These are phyloP conservation scores for Pogonognathellus flavescens DNA, from an alignment of 1,140 invertebrate genomes.

Conservation along the genomic window DNA sequence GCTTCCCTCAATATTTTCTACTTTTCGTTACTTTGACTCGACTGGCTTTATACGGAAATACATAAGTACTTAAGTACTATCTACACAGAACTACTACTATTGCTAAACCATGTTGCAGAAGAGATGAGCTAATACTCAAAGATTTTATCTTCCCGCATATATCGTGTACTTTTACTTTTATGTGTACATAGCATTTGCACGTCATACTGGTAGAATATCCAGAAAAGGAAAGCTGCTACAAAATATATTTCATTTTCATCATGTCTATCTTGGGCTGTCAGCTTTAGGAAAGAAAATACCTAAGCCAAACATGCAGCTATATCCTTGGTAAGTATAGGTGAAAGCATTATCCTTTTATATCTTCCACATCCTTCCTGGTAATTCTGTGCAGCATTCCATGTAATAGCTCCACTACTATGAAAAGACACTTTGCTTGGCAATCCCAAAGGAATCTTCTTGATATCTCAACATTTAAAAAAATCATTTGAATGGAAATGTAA, in stretches of 20 bases:
- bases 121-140: too few relatives aligned
- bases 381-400: background rate
- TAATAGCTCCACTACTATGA: background rate
- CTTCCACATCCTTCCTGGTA: background rate
- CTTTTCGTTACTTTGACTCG: background rate
- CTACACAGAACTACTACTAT: background rate
- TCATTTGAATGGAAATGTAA: too few relatives aligned
- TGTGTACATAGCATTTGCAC: background rate
- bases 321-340: background rate
- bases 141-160: background rate
- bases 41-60: too few relatives aligned
- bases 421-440: too few relatives aligned
- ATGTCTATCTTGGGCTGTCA: conserved; percentile 17
- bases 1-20: background rate
- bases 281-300: conserved; percentile 20
- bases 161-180: background rate
- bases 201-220: background rate
- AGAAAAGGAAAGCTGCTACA: conserved; percentile 15
- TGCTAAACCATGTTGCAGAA: too few relatives aligned
- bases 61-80: too few relatives aligned
- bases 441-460: too few relatives aligned
- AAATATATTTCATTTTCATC: conserved; percentile 44
- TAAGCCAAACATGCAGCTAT: conserved; percentile 36
- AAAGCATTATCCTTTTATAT: conserved; percentile 1
- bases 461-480: too few relatives aligned